Conservation (phyloP, 2,888 invertebrate genomes). For the Hirudinaria manillensis region DNA sequence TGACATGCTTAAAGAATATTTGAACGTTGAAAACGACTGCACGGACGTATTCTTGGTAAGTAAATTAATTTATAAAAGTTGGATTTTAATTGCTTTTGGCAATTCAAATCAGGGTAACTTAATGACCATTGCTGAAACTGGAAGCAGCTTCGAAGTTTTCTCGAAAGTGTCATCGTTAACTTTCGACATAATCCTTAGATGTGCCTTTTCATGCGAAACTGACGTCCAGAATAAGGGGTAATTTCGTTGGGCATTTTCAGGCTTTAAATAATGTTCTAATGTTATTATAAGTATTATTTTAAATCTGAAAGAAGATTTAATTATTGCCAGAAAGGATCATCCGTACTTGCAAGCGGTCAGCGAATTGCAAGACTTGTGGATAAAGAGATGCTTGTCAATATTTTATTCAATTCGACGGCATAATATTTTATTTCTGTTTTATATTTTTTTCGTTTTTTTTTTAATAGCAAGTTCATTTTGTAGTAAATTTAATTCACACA, state of each 20-base stretch:
- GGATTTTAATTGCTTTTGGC: no score
- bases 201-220: constrained; percentile 46
- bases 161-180: constrained; percentile 41
- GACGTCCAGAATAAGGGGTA: constrained; percentile 44
- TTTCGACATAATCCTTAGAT: constrained; percentile 45
- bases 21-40: constrained; percentile 39
- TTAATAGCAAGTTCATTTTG: no score
- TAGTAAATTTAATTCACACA: neutral
- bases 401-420: constrained; percentile 1
- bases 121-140: constrained; percentile 35
- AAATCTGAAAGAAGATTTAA: neutral
- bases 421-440: no score
- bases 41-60: constrained; percentile 40
- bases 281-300: no score
- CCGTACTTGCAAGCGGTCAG: constrained; percentile 38
- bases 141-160: constrained; percentile 42
- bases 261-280: no score
- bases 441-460: no score
- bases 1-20: constrained; percentile 41
- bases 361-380: constrained; percentile 31
- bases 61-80: neutral
- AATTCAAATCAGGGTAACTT: constrained; percentile 40
- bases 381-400: constrained; percentile 35
- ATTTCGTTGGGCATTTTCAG: neutral
- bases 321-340: constrained; percentile 21